phyloP scores from a whole-genome alignment of 2,888 invertebrate species.

The Netelia melanura region DNA sequence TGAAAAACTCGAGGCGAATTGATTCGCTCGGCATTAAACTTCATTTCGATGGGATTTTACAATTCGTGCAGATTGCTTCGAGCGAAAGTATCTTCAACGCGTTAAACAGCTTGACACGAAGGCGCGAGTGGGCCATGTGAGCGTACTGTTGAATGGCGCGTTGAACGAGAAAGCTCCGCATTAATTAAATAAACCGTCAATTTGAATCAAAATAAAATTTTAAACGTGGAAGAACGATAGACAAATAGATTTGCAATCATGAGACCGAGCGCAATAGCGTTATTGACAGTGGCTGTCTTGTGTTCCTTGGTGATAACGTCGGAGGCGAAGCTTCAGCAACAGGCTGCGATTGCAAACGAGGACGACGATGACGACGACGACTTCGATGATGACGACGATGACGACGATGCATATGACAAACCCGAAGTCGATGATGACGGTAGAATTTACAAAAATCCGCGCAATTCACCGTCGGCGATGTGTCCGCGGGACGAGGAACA shows the following conservation, averaged over 20 bases:
- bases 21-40: conserved; percentile 7
- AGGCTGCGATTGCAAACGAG: conserved; percentile 81
- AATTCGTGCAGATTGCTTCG: conserved; percentile 19
- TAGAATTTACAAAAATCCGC: conserved; percentile 94
- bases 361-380: conserved; percentile 86
- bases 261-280: conserved; percentile 77
- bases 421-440: conserved; percentile 92
- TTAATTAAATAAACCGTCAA: conserved; percentile 16
- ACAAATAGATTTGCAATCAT: conserved; percentile 68
- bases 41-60: conserved; percentile 54
- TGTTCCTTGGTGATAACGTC: conserved; percentile 76
- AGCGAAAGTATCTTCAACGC: conserved; percentile 23
- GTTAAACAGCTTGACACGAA: conserved; percentile 45
- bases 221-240: background rate
- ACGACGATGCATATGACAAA: conserved; percentile 79
- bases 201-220: background rate
- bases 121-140: conserved; percentile 62
- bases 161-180: conserved; percentile 3
- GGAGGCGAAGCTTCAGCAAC: conserved; percentile 82
- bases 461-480: conserved; percentile 94
- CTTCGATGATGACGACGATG: conserved; percentile 85
- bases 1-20: conserved; percentile 14
- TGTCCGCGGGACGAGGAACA: conserved; percentile 95
- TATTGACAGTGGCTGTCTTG: conserved; percentile 76
- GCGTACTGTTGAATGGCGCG: conserved; percentile 22